Base-by-base conservation (phyloP, 2,797 vertebrate species). In the Crenuchus spilurus region DNA sequence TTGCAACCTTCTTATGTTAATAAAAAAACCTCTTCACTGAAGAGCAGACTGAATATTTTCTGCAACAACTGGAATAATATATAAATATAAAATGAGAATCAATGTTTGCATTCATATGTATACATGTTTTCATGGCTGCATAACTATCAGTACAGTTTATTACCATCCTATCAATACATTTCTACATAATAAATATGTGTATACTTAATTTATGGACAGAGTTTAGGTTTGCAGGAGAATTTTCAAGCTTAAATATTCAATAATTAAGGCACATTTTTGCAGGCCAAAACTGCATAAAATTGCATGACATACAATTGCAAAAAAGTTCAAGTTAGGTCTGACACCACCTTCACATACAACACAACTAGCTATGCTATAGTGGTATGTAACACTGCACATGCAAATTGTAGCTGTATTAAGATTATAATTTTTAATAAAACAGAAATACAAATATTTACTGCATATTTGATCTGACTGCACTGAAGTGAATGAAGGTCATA, bases 11-110 rank as follows among this genome's bases (percentile, higher is more conserved):
- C 48, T 42, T 24, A 33, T 24, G 1, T 4, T 24, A 35, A 64
- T 26, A n/a, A 22, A 26, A 64, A 20, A 58, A 28, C 30, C 57
- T 79, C 78, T 79, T 79, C 73, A 75, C 63, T 76, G 78, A 79
- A 76, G 78, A 79, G 63, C 33, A 39, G 3, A 20, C 22, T 58
- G 49, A 63, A 63, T 33, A 42, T 22, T 18, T 61, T 62, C 28
- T 31, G 37, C 58, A 41, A 62, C 54, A 64, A 44, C 37, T 31
- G 49, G 28, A 71, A 68, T 70, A 31, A 73, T 16, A 70, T 48
- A 33, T 52, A 76, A 74, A 76, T 76, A 79, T 73, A 72, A 76
- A 76, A 61, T 20, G 18, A 28, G 42, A n/a, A 46, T 65, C 39
- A 24, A 16, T 16, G 46, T 46, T 3, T 62, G 26, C 26, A 20